phyloP scores from a whole-genome alignment of 53 echinoderm and acorn worm species.

The Luidia sarsii region DNA sequence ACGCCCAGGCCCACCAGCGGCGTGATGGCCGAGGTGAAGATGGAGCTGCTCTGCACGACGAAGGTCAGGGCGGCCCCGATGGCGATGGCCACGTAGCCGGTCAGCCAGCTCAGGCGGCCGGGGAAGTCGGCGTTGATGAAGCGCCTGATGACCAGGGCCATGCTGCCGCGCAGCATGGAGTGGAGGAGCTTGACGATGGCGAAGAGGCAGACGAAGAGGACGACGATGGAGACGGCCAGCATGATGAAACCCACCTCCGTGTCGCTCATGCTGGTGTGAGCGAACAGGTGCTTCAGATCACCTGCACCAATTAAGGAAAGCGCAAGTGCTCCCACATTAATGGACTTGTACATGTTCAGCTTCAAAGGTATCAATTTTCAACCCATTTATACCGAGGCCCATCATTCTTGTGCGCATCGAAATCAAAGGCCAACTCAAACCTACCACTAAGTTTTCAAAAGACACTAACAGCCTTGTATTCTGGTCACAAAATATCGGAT shows the following conservation, averaged over 20 bases:
- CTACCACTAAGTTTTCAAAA: too few relatives aligned
- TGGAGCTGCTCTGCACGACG: slow-evolving; percentile 95
- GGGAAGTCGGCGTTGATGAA: slow-evolving; percentile 96
- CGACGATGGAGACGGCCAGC: slow-evolving; percentile 63
- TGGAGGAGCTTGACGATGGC: slow-evolving; percentile 92
- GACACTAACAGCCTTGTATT: too few relatives aligned
- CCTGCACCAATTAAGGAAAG: too few relatives aligned
- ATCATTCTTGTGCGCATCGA: too few relatives aligned
- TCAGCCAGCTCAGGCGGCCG: slow-evolving; percentile 65
- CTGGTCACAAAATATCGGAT: too few relatives aligned
- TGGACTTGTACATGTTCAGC: too few relatives aligned
- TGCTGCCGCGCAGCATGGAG: slow-evolving; percentile 86
- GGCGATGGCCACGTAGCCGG: slow-evolving; percentile 93
- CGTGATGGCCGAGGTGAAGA: slow-evolving; percentile 95
- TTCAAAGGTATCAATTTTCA: too few relatives aligned
- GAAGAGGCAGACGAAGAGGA: slow-evolving; percentile 84
- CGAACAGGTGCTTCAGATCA: slow-evolving; percentile 72
- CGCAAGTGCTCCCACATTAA: too few relatives aligned
- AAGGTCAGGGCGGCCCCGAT: slow-evolving; percentile 85
- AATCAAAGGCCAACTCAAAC: too few relatives aligned
- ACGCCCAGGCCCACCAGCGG: slow-evolving; percentile 96
- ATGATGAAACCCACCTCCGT: slow-evolving; percentile 69
- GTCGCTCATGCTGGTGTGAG: slow-evolving; percentile 63
- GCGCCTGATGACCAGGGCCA: slow-evolving; percentile 80
- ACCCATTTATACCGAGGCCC: too few relatives aligned